A percentile compares a stretch with the other conserved stretches of the same genome.
phyloP scores from a whole-genome alignment of 2,888 invertebrate genomes.

The Polylopha cassiicola region DNA sequence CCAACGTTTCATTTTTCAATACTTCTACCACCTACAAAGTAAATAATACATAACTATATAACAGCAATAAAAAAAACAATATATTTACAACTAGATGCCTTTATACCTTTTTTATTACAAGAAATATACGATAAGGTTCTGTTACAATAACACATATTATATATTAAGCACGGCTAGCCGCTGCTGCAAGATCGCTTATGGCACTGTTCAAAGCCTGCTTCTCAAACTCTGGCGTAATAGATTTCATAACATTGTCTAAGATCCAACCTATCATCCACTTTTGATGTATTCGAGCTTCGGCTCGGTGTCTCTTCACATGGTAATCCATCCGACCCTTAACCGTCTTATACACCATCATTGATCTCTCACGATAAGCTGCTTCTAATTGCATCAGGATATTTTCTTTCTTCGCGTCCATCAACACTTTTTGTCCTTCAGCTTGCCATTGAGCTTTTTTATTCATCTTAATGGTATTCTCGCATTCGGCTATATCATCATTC shows the following conservation, averaged over 20 bases:
- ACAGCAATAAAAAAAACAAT: too few relatives aligned
- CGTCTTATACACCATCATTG: slow-evolving; percentile 67
- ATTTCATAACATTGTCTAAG: slow-evolving; percentile 85
- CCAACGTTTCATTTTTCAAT: too few relatives aligned
- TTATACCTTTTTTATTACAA: too few relatives aligned
- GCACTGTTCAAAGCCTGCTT: slow-evolving; percentile 90
- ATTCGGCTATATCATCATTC: slow-evolving; percentile 57
- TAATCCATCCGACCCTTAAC: slow-evolving; percentile 92
- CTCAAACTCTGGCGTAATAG: slow-evolving; percentile 93
- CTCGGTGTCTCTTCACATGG: slow-evolving; percentile 87
- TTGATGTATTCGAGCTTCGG: slow-evolving; percentile 89
- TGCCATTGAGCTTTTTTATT: slow-evolving; percentile 84
- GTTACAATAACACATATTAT: too few relatives aligned
- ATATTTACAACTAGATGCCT: too few relatives aligned
- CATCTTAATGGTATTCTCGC: slow-evolving; percentile 73
- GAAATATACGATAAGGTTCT: too few relatives aligned
- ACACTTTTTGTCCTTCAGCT: slow-evolving; percentile 83
- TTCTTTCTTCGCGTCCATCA: slow-evolving; percentile 92
- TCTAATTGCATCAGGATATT: slow-evolving; percentile 95
- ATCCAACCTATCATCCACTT: slow-evolving; percentile 97
- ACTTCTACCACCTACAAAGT: too few relatives aligned
- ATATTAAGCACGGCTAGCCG: slow-evolving; percentile 67
- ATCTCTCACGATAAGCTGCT: slow-evolving; percentile 86
- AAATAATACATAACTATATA: too few relatives aligned
- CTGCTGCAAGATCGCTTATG: slow-evolving; percentile 85